Conservation (phyloP, 2,113 vertebrate genomes). For the human region GRCh38 chr5:139470001-139470500, state of each 20-base stretch:
- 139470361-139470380: background rate
- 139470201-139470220: background rate
- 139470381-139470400: background rate
- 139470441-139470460: no score
- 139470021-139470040: no score
- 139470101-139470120: no score
- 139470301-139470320: background rate
- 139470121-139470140: no score
- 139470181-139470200: background rate
- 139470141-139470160: no score
- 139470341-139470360: background rate
- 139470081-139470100: no score
- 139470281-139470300: background rate
- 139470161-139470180: background rate
- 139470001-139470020: no score
- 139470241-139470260: conserved; percentile 3
- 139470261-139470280: conserved; percentile 25
- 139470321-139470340: background rate
- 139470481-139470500: no score
- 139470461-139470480: no score
- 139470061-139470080: no score
- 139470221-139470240: background rate
- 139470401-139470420: background rate
- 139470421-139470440: no score
- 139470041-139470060: no score